A percentile compares a stretch with the other conserved stretches of the same genome.
phyloP scores from a whole-genome alignment of 2,888 invertebrate genomes.

The Spodoptera littoralis region DNA sequence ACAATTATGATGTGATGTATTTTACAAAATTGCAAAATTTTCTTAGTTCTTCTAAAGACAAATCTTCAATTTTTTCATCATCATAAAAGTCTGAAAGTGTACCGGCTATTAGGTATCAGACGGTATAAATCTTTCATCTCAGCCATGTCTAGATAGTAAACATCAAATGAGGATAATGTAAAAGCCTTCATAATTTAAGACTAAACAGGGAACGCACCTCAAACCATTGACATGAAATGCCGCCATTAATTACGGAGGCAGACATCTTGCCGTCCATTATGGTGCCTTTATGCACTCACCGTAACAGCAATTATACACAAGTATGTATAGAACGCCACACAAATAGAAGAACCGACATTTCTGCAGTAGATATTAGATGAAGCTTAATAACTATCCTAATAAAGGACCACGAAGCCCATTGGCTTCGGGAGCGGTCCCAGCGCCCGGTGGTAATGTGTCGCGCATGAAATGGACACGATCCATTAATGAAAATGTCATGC shows the following conservation, averaged over 20 bases:
- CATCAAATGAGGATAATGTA: slow-evolving; percentile 24
- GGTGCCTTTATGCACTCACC: slow-evolving; percentile 32
- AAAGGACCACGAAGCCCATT: too few species aligned
- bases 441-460: too few species aligned
- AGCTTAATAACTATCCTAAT: too few species aligned
- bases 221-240: slow-evolving; percentile 29
- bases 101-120: neutral
- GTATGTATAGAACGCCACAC: neutral
- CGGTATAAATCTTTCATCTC: slow-evolving; percentile 6
- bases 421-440: too few species aligned
- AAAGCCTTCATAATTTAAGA: slow-evolving; percentile 28
- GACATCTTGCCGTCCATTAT: slow-evolving; percentile 33
- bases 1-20: too few species aligned
- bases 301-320: slow-evolving; percentile 28
- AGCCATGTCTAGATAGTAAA: neutral
- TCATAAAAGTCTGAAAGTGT: neutral
- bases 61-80: neutral
- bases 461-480: too few species aligned
- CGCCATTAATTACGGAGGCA: slow-evolving; percentile 32
- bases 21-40: too few species aligned
- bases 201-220: slow-evolving; percentile 15
- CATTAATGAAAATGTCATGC: too few species aligned
- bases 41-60: neutral
- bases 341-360: too few species aligned
- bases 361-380: too few species aligned